phyloP scores from a whole-genome alignment of 2,797 vertebrate genomes.

The Meda fulgida region DNA sequence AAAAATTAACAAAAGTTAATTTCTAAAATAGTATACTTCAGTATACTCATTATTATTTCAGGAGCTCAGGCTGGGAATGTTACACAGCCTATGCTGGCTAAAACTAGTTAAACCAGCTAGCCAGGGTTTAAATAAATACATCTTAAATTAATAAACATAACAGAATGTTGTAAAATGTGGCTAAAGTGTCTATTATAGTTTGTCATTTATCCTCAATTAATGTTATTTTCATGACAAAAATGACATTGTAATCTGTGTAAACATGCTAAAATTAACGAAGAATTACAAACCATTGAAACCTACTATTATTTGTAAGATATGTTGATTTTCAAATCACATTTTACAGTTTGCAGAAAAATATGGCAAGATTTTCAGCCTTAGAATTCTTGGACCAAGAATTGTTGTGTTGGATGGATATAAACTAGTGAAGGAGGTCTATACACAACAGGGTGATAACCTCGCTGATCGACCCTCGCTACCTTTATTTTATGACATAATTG shows the following conservation, averaged over 20 bases:
- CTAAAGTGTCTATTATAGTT: too few relatives aligned
- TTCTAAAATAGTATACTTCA: too few relatives aligned
- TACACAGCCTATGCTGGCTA: too few relatives aligned
- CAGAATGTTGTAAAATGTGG: too few relatives aligned
- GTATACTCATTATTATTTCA: background rate
- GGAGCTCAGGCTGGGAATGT: constrained; percentile 7
- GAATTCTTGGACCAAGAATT: constrained; percentile 64
- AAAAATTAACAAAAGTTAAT: too few relatives aligned
- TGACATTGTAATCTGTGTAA: background rate
- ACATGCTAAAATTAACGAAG: background rate
- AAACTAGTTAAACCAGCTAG: too few relatives aligned
- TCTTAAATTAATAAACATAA: too few relatives aligned
- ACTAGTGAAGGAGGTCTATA: constrained; percentile 65
- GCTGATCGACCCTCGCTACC: constrained; percentile 64
- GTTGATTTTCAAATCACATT: background rate
- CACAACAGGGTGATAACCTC: constrained; percentile 67
- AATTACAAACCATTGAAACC: background rate
- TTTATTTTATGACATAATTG: background rate
- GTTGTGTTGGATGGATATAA: constrained; percentile 70
- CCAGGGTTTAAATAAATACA: too few relatives aligned
- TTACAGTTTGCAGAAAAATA: constrained; percentile 71
- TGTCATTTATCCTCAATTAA: too few relatives aligned
- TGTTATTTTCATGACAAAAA: too few relatives aligned
- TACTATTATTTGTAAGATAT: background rate
- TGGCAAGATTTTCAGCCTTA: constrained; percentile 70